These are phyloP conservation scores for Sphinx pinastri DNA, from an alignment of 2,888 invertebrate species.

Conservation along the genomic window DNA sequence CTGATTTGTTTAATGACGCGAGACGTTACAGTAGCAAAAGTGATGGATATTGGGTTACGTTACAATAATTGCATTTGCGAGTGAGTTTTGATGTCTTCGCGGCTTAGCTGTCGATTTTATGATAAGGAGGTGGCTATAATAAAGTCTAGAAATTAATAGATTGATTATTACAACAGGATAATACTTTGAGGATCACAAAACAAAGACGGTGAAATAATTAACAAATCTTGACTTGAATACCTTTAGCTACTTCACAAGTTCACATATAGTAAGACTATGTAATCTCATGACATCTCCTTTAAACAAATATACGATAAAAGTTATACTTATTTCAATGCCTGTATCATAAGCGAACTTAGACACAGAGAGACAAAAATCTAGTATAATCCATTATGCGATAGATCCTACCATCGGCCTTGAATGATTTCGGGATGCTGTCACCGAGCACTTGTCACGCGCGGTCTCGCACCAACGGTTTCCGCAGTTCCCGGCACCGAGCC, in stretches of 20 bases:
- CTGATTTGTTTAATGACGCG: not conserved
- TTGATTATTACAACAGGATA: too few relatives aligned
- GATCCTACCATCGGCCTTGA: not conserved
- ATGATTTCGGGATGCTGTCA: not conserved
- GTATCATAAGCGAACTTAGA: not conserved
- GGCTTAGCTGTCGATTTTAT: not conserved
- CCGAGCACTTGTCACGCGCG: slow-evolving; percentile 17
- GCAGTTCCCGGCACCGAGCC: slow-evolving; percentile 6
- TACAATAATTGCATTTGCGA: not conserved
- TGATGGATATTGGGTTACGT: not conserved
- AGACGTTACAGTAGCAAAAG: not conserved
- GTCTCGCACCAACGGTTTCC: slow-evolving; percentile 17
- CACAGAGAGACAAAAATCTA: not conserved
- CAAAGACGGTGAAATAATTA: too few relatives aligned
- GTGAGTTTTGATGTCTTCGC: not conserved
- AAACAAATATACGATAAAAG: too few relatives aligned
- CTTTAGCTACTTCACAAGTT: too few relatives aligned
- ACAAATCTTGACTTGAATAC: too few relatives aligned
- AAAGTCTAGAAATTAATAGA: too few relatives aligned
- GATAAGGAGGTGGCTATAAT: too few relatives aligned
- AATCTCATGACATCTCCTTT: too few relatives aligned
- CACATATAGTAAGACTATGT: too few relatives aligned
- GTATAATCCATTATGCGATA: not conserved
- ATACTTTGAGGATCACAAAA: too few relatives aligned
- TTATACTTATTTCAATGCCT: too few relatives aligned